These are phyloP conservation scores for Barbus barbus DNA, from an alignment of 2,113 vertebrate genomes.

Conservation along the genomic window DNA sequence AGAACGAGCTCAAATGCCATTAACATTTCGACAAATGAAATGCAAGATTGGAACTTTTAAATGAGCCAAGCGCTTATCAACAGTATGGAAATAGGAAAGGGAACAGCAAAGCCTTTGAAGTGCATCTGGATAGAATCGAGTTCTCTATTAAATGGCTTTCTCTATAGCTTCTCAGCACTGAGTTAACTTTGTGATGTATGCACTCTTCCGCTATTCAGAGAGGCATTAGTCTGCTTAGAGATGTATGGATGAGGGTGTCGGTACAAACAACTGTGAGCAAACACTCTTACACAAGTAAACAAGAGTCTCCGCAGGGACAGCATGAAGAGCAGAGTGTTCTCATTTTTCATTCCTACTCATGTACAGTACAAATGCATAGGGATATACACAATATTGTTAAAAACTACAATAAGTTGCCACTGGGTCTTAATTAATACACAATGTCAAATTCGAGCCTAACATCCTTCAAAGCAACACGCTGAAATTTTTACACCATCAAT, in stretches of 20 bases:
- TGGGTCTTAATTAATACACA: background rate
- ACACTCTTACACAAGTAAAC: slow-evolving; percentile 17
- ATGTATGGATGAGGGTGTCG: background rate
- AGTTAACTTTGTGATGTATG: background rate
- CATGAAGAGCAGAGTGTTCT: background rate
- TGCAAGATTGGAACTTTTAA: slow-evolving; percentile 14
- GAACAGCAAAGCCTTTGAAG: background rate
- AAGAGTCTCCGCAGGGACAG: slow-evolving; percentile 6
- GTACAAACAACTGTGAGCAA: slow-evolving; percentile 18
- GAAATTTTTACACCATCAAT: background rate
- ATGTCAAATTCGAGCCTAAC: background rate
- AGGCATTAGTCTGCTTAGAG: slow-evolving; percentile 8
- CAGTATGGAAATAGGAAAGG: background rate
- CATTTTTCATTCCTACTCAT: slow-evolving; percentile 10
- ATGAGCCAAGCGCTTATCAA: background rate
- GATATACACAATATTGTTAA: background rate
- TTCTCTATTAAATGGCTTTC: background rate
- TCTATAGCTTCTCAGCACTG: background rate
- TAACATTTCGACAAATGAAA: slow-evolving; percentile 31
- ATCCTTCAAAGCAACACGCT: background rate
- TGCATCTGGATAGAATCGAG: background rate
- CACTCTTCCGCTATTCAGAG: background rate
- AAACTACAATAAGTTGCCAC: background rate
- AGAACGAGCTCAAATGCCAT: slow-evolving; percentile 10
- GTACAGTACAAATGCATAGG: background rate